phyloP scores from a whole-genome alignment of 1,140 invertebrate genomes.

The Heliothis subflexa region DNA sequence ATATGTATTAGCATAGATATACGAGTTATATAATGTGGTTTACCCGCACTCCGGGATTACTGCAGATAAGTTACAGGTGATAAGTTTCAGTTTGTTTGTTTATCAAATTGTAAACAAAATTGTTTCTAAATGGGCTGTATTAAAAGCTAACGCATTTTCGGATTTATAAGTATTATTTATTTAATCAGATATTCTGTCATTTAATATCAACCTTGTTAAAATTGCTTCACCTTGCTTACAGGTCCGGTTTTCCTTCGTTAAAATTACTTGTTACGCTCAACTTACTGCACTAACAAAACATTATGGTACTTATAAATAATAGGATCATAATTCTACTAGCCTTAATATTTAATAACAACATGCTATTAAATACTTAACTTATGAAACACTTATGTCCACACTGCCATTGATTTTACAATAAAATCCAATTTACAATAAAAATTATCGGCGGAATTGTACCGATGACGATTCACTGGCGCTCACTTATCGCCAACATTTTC shows the following conservation, averaged over 20 bases:
- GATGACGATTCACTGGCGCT: slow-evolving; percentile 44
- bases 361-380: slow-evolving; percentile 2
- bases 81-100: too few relatives aligned
- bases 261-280: slow-evolving; percentile 14
- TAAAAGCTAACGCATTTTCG: too few relatives aligned
- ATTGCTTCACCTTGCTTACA: background rate
- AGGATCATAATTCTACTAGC: slow-evolving; percentile 13
- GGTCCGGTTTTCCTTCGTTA: slow-evolving; percentile 15
- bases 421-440: slow-evolving; percentile 8
- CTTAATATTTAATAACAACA: background rate
- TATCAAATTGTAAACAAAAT: too few relatives aligned
- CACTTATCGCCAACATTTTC: slow-evolving; percentile 68
- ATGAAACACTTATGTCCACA: slow-evolving; percentile 8
- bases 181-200: background rate
- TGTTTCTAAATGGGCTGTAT: too few relatives aligned
- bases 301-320: slow-evolving; percentile 15
- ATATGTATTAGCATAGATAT: too few relatives aligned
- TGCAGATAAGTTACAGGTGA: too few relatives aligned
- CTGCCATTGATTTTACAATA: background rate
- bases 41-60: too few relatives aligned
- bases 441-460: slow-evolving; percentile 20
- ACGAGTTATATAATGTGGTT: too few relatives aligned
- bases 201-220: background rate
- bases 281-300: background rate
- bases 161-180: too few relatives aligned